Conservation (phyloP, 2,113 vertebrate species). For the Aegotheles bennettii region DNA sequence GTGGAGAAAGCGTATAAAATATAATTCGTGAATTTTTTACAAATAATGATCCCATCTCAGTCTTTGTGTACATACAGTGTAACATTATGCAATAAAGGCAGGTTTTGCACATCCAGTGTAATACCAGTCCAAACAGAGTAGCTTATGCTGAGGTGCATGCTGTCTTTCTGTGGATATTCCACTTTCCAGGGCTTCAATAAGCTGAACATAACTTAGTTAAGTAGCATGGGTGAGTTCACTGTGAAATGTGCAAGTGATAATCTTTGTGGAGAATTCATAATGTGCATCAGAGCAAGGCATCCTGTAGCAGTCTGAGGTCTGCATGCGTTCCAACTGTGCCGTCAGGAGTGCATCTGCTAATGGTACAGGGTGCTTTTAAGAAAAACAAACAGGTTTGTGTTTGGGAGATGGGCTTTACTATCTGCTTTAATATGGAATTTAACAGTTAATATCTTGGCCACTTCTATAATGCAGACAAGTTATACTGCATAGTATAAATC, state of each 20-base stretch:
- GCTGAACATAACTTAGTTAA: fast-evolving
- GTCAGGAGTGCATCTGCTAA: background rate
- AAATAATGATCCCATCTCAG: background rate
- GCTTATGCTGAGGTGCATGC: background rate
- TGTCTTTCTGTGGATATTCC: background rate
- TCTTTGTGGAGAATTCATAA: background rate
- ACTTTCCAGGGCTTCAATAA: background rate
- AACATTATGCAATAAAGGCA: background rate
- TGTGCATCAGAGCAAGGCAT: background rate
- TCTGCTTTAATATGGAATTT: background rate
- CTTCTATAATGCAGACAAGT: background rate
- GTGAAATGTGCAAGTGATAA: background rate
- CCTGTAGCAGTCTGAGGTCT: background rate
- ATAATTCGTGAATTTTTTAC: background rate
- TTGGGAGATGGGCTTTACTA: background rate
- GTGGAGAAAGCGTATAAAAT: background rate
- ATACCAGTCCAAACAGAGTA: background rate
- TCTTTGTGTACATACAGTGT: background rate
- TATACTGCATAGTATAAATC: background rate
- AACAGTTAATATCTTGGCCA: background rate
- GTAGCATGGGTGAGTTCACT: background rate
- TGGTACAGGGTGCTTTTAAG: background rate
- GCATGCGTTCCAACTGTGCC: background rate
- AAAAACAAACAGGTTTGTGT: background rate
- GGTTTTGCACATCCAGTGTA: background rate